These are phyloP conservation scores for Atta cephalotes DNA, from an alignment of 1,140 invertebrate genomes.

Conservation along the genomic window DNA sequence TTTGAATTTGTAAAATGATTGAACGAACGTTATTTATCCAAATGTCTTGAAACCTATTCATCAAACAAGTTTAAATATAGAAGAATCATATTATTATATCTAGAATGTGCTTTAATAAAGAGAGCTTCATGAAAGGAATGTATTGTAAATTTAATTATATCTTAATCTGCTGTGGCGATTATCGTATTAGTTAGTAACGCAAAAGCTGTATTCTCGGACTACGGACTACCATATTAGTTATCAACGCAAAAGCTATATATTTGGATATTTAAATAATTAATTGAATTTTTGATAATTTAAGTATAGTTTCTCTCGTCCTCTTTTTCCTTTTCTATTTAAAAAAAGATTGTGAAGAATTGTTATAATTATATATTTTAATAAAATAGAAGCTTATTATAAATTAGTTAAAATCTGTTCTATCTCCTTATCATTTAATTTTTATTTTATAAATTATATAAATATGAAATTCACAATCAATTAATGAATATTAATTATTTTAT, in stretches of 20 bases:
- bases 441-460: background rate
- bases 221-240: background rate
- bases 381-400: background rate
- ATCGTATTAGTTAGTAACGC: background rate
- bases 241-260: background rate
- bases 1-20: constrained; percentile 25
- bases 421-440: background rate
- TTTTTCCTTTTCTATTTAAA: background rate
- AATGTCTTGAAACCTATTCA: background rate
- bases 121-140: background rate
- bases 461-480: background rate
- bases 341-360: constrained; percentile 4
- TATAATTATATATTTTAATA: background rate
- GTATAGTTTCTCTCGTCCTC: background rate
- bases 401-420: background rate
- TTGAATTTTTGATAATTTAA: constrained; percentile 2
- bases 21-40: constrained; percentile 14
- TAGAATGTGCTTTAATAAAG: background rate
- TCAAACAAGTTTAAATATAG: background rate
- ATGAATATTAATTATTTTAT: background rate
- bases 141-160: constrained; percentile 25
- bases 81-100: constrained; percentile 1
- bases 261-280: constrained; percentile 14
- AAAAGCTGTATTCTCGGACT: background rate
- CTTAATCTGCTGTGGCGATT: constrained; percentile 9